These are phyloP conservation scores for Oedothorax gibbosus DNA, from an alignment of 1,140 invertebrate genomes.

Conservation along the genomic window DNA sequence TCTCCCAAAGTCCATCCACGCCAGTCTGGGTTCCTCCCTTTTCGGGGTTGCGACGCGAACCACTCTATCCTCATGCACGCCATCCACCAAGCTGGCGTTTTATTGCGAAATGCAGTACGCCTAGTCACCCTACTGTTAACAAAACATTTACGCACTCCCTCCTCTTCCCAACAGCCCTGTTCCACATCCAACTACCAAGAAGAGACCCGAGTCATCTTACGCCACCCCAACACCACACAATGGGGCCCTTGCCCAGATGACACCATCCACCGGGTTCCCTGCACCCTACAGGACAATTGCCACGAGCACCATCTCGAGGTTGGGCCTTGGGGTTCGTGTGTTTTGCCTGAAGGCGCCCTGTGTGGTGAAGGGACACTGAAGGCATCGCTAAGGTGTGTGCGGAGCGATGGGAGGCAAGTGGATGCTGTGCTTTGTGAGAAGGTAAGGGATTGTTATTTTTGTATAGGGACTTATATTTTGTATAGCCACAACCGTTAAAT, in stretches of 20 bases:
- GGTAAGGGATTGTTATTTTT: slow-evolving; percentile 28
- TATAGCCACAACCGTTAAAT: too few species aligned
- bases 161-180: slow-evolving; percentile 18
- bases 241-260: slow-evolving; percentile 13
- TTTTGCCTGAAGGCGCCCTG: slow-evolving; percentile 74
- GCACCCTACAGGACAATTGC: slow-evolving; percentile 66
- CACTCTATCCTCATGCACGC: too few species aligned
- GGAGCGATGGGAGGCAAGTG: slow-evolving; percentile 74
- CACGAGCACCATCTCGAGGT: slow-evolving; percentile 74
- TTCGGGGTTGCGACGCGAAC: too few species aligned
- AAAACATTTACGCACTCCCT: too few species aligned
- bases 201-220: neutral
- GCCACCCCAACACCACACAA: slow-evolving; percentile 8
- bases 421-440: slow-evolving; percentile 69
- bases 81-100: too few species aligned
- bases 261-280: neutral
- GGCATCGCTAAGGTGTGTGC: slow-evolving; percentile 72
- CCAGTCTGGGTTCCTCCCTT: too few species aligned
- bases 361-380: slow-evolving; percentile 76
- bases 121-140: too few species aligned
- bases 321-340: slow-evolving; percentile 74
- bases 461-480: too few species aligned
- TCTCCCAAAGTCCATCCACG: too few species aligned
- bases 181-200: slow-evolving; percentile 7
- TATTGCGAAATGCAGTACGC: too few species aligned